A percentile compares a stretch with the other conserved stretches of the same genome.
These are phyloP conservation scores for Pongo pygmaeus DNA, from an alignment of 2,113 vertebrate species.

Conservation along the genomic window DNA sequence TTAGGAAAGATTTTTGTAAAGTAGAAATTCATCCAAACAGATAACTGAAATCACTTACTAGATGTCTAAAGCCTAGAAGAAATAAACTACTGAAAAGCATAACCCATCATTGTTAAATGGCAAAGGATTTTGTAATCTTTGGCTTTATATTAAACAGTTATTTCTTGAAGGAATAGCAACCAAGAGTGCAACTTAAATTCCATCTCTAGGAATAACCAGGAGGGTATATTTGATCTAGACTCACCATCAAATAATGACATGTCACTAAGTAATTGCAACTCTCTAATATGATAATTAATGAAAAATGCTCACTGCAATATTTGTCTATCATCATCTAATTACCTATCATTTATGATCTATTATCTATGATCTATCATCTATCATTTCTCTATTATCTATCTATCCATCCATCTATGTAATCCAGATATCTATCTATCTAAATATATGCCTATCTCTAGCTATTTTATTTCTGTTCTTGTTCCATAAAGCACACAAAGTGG, in stretches of 20 bases:
- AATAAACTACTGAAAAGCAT: not conserved
- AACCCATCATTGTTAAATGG: not conserved
- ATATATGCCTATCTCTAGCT: not conserved
- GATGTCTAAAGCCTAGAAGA: not conserved
- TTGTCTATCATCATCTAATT: not conserved
- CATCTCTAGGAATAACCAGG: not conserved
- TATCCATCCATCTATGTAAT: not conserved
- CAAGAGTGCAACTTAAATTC: not conserved
- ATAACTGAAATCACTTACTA: not conserved
- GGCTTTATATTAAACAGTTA: not conserved
- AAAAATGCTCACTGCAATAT: not conserved
- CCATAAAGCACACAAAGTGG: not conserved
- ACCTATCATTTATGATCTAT: not conserved
- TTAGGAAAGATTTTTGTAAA: not conserved
- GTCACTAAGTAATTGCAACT: not conserved
- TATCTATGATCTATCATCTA: not conserved
- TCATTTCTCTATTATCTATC: not conserved
- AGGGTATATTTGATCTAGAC: not conserved
- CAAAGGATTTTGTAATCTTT: not conserved
- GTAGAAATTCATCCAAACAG: not conserved
- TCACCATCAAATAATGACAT: not conserved
- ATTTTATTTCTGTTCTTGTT: constrained; percentile 12
- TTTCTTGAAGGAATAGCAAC: constrained; percentile 7
- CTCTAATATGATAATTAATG: not conserved
- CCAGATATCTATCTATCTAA: not conserved